Percentiles rank a stretch among this genome's conserved stretches.
These are phyloP conservation scores for Saguinus midas DNA, from an alignment of 2,113 vertebrate genomes.

Conservation along the genomic window DNA sequence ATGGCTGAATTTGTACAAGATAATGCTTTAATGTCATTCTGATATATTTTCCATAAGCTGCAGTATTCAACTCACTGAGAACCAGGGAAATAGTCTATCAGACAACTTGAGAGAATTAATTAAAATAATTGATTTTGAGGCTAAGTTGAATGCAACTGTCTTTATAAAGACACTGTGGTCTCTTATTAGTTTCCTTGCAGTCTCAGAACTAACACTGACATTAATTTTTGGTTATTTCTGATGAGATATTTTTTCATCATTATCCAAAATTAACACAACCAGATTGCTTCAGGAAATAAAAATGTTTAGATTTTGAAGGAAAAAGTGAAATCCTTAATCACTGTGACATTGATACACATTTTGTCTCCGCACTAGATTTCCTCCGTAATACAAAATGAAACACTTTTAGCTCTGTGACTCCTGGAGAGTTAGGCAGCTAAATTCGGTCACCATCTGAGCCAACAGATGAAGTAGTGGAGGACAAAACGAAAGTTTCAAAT, in stretches of 20 bases:
- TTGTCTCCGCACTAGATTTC: background rate
- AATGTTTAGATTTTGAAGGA: background rate
- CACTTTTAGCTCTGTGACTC: background rate
- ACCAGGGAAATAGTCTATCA: background rate
- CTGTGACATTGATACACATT: background rate
- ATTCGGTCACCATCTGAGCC: background rate
- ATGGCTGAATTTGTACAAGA: background rate
- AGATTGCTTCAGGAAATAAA: background rate
- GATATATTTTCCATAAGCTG: background rate
- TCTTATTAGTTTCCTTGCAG: background rate
- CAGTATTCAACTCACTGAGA: background rate
- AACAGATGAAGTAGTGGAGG: background rate
- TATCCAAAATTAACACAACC: conserved; percentile 11
- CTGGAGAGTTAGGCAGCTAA: background rate
- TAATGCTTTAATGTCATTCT: background rate
- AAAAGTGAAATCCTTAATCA: background rate
- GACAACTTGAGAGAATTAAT: background rate
- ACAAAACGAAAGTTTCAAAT: background rate
- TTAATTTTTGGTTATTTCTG: background rate
- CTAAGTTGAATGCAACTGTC: background rate
- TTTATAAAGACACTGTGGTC: background rate
- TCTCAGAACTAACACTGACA: background rate
- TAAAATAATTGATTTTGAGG: background rate
- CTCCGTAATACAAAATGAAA: background rate
- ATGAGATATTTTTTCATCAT: background rate